A percentile compares a stretch with the other conserved stretches of the same genome.
These are phyloP conservation scores for Dolichotis patagonum DNA, from an alignment of 2,113 vertebrate genomes.

Conservation along the genomic window DNA sequence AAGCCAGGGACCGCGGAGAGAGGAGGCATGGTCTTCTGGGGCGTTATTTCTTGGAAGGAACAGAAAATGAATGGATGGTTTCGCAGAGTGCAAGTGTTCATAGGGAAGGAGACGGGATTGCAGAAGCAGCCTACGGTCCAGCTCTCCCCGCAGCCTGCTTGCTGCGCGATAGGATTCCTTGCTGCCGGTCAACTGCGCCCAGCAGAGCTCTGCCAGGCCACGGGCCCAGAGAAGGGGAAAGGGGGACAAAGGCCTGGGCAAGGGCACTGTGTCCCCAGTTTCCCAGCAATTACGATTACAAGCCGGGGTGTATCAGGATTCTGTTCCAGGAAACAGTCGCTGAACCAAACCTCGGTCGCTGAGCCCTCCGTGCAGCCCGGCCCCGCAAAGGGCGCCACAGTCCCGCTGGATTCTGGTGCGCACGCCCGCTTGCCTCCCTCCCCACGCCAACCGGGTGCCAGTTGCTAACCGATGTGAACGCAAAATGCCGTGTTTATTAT, in stretches of 20 bases:
- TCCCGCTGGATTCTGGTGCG: background rate
- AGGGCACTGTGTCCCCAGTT: background rate
- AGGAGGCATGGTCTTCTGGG: background rate
- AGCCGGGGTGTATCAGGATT: constrained; percentile 57
- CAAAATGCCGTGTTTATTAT: constrained; percentile 49
- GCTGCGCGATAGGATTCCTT: background rate
- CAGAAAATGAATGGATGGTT: constrained; percentile 51
- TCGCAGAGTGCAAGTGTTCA: constrained; percentile 22
- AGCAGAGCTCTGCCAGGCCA: background rate
- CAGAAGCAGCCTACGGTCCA: background rate
- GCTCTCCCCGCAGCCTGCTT: background rate
- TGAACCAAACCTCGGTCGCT: background rate
- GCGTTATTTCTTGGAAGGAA: background rate
- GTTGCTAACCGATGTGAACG: background rate
- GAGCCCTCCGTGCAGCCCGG: background rate
- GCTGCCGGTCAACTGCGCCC: background rate
- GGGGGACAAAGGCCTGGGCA: background rate
- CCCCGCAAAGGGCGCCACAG: background rate
- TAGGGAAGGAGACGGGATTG: constrained; percentile 10
- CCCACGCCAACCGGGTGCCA: background rate
- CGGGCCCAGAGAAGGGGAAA: background rate
- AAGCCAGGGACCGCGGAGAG: background rate
- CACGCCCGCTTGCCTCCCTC: background rate
- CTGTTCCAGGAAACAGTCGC: constrained; percentile 27
- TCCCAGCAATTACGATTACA: constrained; percentile 36